Percentiles rank a stretch among this genome's conserved stretches.
These are phyloP conservation scores for Theonella swinhoei DNA, from an alignment of 37 sponge, comb jelly and placozoan genomes.

Conservation along the genomic window DNA sequence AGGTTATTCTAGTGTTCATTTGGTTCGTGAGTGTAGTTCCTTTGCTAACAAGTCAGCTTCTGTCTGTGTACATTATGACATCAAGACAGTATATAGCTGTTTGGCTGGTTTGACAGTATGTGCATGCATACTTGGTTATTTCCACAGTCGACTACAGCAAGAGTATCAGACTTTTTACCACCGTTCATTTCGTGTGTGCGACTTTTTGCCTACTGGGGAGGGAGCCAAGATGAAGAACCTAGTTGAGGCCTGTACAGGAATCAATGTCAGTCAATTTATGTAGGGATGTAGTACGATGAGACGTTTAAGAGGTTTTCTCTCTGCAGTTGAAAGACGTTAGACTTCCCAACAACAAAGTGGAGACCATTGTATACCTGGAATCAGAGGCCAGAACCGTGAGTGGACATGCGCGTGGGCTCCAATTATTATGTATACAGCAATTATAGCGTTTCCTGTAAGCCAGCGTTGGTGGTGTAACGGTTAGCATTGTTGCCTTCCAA, in stretches of 20 bases:
- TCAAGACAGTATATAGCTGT: too few species aligned
- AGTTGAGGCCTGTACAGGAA: constrained; percentile 25
- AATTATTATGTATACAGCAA: neutral
- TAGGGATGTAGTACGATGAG: neutral
- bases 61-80: too few species aligned
- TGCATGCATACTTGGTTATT: too few species aligned
- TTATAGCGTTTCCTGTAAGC: neutral
- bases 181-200: constrained; percentile 50
- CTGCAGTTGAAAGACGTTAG: constrained; percentile 8
- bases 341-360: constrained; percentile 8
- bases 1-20: too few species aligned
- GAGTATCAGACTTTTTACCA: constrained; percentile 74
- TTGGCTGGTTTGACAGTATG: too few species aligned
- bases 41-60: too few species aligned
- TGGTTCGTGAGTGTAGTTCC: too few species aligned
- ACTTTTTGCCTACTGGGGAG: constrained; percentile 28
- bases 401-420: neutral
- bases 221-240: constrained; percentile 15
- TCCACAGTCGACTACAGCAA: constrained; percentile 71
- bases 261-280: constrained; percentile 29
- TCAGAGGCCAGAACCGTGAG: neutral
- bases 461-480: constrained; percentile 96
- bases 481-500: constrained; percentile 98
- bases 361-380: constrained; percentile 21
- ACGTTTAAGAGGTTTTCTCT: neutral